Evolutionary conservation across 2,888 invertebrate genomes (phyloP).

Genomic region (Capitulum mitella): DNA sequence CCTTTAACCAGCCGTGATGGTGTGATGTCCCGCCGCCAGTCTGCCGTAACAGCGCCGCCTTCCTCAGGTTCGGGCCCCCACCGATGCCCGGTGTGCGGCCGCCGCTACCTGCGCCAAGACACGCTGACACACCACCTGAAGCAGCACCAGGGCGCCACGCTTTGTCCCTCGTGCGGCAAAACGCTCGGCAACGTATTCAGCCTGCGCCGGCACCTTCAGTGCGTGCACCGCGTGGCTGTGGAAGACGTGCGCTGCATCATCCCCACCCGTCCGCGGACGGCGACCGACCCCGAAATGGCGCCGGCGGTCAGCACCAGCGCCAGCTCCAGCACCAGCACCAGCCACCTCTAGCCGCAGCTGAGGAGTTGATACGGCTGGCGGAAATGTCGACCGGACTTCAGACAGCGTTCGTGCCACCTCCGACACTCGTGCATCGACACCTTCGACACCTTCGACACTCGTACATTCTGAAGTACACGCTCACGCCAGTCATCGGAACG

Average conservation of each 20-base stretch:
- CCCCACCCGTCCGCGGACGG: neutral
- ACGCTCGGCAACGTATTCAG: neutral
- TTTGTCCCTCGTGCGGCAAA: neutral
- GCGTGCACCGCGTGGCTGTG: neutral
- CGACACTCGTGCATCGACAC: too few relatives aligned
- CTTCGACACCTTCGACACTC: too few relatives aligned
- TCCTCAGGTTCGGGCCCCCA: neutral
- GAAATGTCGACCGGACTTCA: too few relatives aligned
- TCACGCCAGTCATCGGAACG: too few relatives aligned
- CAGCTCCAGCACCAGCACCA: neutral
- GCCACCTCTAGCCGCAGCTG: too few relatives aligned
- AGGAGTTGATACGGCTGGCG: neutral
- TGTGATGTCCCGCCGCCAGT: too few relatives aligned
- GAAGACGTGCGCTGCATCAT: neutral
- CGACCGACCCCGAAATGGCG: too few relatives aligned
- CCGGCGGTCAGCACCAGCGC: too few relatives aligned
- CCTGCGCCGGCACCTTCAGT: neutral
- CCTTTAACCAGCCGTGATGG: too few relatives aligned
- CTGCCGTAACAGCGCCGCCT: neutral
- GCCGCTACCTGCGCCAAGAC: neutral
- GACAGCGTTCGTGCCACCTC: too few relatives aligned
- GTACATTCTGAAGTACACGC: too few relatives aligned
- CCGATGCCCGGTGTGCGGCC: neutral
- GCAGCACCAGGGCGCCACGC: slow-evolving; percentile 3
- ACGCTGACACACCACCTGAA: neutral